A percentile compares a stretch with the other conserved stretches of the same genome.
phyloP scores from a whole-genome alignment of 2,797 vertebrate genomes.

The Zenarchopterus dispar region DNA sequence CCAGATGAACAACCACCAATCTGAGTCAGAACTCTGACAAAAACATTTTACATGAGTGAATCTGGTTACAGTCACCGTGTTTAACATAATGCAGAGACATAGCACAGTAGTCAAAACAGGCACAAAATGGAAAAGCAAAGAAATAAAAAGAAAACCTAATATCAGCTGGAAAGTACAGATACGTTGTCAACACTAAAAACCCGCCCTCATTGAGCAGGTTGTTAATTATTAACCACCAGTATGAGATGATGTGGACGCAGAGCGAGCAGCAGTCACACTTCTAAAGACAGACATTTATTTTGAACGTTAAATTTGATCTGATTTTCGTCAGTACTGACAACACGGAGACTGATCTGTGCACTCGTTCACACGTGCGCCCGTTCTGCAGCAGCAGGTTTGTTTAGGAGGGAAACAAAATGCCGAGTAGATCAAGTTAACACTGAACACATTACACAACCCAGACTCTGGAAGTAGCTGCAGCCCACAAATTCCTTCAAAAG shows the following conservation, averaged over 20 bases:
- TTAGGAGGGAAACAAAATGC: conserved; percentile 23
- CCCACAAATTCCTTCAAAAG: neutral
- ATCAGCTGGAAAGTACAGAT: too few species aligned
- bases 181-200: neutral
- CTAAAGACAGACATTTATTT: conserved; percentile 36
- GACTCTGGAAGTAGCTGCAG: conserved; percentile 4
- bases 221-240: neutral
- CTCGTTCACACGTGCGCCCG: conserved; percentile 11
- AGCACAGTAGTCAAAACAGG: conserved; percentile 39
- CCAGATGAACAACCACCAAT: neutral
- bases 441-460: neutral
- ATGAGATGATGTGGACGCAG: neutral
- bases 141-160: neutral
- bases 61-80: conserved; percentile 8
- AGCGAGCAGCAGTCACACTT: conserved; percentile 28
- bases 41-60: neutral
- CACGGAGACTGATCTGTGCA: conserved; percentile 26
- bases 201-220: neutral
- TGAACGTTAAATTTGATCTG: conserved; percentile 35
- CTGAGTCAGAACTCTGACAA: conserved; percentile 6
- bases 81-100: conserved; percentile 12
- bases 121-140: conserved; percentile 45
- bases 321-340: conserved; percentile 34
- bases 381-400: conserved; percentile 22
- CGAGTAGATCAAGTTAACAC: neutral